A percentile compares a stretch with the other conserved stretches of the same genome.
Evolutionary conservation across 2,797 vertebrate species (phyloP).

Genomic region (Esox masquinongy): DNA sequence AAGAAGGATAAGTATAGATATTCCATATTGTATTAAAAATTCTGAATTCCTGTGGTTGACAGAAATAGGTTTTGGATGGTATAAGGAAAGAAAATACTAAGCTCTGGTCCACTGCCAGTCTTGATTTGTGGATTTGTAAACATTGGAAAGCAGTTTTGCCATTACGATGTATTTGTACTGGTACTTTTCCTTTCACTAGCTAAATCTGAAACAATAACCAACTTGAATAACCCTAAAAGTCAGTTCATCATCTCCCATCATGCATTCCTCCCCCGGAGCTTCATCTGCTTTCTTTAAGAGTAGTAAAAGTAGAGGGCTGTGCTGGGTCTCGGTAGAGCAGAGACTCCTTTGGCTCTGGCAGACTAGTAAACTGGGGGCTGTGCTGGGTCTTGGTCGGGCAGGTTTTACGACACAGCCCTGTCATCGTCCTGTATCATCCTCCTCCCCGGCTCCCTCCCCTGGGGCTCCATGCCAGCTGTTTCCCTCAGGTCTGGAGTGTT

Average conservation of each 20-base stretch:
- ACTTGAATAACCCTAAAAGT: neutral
- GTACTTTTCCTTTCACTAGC: neutral
- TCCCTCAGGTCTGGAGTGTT: slow-evolving; percentile 36
- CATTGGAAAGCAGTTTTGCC: neutral
- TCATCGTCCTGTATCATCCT: slow-evolving; percentile 52
- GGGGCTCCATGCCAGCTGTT: slow-evolving; percentile 66
- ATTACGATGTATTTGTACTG: neutral
- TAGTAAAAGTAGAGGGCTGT: neutral
- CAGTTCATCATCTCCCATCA: neutral
- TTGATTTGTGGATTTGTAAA: neutral
- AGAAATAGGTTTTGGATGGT: neutral
- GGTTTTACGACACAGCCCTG: slow-evolving; percentile 69
- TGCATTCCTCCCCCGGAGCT: neutral
- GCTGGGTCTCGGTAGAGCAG: neutral
- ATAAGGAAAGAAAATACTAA: neutral
- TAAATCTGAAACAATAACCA: neutral
- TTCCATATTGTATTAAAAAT: neutral
- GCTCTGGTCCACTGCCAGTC: neutral
- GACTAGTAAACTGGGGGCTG: slow-evolving; percentile 57
- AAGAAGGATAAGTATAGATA: neutral
- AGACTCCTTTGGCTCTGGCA: slow-evolving; percentile 30
- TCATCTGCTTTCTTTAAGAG: neutral
- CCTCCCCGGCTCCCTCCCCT: slow-evolving; percentile 24
- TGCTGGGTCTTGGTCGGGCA: slow-evolving; percentile 71
- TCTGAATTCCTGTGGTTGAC: neutral